Evolutionary conservation across 2,888 invertebrate genomes (phyloP), one percentile per base, ranked within the genome.

Genomic region (Ormyrus rosae): DNA sequence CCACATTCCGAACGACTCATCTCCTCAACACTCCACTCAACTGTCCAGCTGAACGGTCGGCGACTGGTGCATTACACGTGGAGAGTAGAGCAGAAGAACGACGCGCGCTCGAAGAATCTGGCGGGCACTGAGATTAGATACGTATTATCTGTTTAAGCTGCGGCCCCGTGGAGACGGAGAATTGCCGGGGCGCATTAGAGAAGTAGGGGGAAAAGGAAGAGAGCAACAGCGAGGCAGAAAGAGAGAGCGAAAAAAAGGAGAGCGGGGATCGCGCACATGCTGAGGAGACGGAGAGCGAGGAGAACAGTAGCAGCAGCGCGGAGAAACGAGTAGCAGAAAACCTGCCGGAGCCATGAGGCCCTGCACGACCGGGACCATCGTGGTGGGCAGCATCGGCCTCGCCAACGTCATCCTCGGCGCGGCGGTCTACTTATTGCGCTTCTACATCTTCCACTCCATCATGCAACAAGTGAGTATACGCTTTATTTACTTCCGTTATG

Each of bases 291-390:
- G 68, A 64, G 67, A 80, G 70, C 65, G 74, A 64, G 74, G 70
- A 75, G 13, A 74, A 67, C 45, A 75, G 79, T 11, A 76, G 63
- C 71, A 60, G 67, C 68, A 63, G 70, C 63, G 64, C 34, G 65
- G 63, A 58, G 7, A 5, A 48, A 48, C 65, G 56, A 74, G 53
- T 50, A 61, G 58, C 51, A 68, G 51, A 51, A 65, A 61, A 64
- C 46, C 58, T 50, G 61, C 61, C 58, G 60, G 55, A 76, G 72
- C 61, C 71, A 90, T 90, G 90, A 89, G 85, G 83, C 88, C 89
- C 84, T 89, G 88, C 86, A 85, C 85, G 46, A 87, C 82, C 75
- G 87, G 86, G 81, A 85, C 85, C 65, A 69, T 87, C 63, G 78
- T 84, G 77, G 75, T 89, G 61, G 88, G 86, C 13, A 82, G 88